These are phyloP conservation scores for Malacoraja senta DNA, from an alignment of 2,797 vertebrate genomes.

Conservation along the genomic window DNA sequence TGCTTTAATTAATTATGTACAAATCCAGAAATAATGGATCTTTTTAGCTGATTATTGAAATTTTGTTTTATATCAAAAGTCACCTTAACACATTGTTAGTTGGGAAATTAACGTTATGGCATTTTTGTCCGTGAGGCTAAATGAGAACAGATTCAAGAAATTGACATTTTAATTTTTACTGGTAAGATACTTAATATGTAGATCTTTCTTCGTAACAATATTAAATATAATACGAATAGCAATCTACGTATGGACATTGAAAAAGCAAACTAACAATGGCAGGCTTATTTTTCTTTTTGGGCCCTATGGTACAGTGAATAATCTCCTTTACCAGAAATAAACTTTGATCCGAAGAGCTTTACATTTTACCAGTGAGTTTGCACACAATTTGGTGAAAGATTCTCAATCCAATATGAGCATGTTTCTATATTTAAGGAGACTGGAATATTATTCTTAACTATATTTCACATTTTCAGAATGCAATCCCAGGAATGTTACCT, in stretches of 20 bases:
- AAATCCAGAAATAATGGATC: neutral
- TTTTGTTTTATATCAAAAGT: neutral
- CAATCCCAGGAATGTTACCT: too few species aligned
- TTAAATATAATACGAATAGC: neutral
- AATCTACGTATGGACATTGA: neutral
- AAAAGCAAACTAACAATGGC: neutral
- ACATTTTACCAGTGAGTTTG: neutral
- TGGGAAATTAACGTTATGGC: neutral
- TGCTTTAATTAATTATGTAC: neutral
- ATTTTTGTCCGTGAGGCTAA: neutral
- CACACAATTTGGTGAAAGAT: neutral
- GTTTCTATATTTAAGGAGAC: neutral
- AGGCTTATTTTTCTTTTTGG: neutral
- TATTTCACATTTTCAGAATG: neutral
- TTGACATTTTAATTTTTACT: neutral
- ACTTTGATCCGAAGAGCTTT: constrained; percentile 12
- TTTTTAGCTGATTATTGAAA: neutral
- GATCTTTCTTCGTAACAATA: neutral
- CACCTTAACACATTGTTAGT: neutral
- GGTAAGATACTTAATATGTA: neutral
- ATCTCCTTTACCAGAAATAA: neutral
- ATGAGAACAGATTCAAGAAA: neutral
- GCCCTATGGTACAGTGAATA: neutral
- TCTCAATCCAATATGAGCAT: neutral
- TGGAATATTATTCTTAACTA: neutral